phyloP scores from a whole-genome alignment of 2,888 invertebrate species.

The Eumacrocentrus americanus region DNA sequence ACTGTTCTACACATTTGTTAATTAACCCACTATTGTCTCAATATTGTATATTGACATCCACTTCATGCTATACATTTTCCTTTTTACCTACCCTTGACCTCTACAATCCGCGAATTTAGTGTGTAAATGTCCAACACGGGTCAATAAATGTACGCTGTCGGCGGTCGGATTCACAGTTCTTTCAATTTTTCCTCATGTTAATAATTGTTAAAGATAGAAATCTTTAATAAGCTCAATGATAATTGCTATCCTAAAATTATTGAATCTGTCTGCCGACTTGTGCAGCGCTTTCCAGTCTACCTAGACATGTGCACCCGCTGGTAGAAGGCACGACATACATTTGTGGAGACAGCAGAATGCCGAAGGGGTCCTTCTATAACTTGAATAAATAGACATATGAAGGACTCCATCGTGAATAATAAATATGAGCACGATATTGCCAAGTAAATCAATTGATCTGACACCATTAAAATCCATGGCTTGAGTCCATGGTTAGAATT shows the following conservation, averaged over 20 bases:
- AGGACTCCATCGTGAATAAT: constrained; percentile 29
- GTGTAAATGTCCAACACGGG: not conserved
- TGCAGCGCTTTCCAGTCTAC: constrained; percentile 10
- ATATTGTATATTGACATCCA: not conserved
- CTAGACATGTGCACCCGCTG: constrained; percentile 49
- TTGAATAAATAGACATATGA: not conserved
- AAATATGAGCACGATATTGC: constrained; percentile 22
- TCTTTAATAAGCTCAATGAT: not conserved
- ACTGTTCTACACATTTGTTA: not conserved
- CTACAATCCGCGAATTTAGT: not conserved
- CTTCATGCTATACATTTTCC: not conserved
- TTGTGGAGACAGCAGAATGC: constrained; percentile 28
- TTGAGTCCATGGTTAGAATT: constrained; percentile 58
- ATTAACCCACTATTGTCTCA: not conserved
- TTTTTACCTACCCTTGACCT: not conserved
- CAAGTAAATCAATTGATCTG: constrained; percentile 24
- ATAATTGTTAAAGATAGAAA: not conserved
- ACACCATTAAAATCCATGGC: constrained; percentile 60
- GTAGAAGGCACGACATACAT: constrained; percentile 28
- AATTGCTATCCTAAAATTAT: too few relatives aligned
- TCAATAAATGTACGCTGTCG: not conserved
- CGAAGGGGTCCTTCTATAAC: constrained; percentile 43
- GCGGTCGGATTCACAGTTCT: not conserved
- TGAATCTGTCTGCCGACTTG: constrained; percentile 18
- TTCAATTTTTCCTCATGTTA: not conserved